Evolutionary conservation across 2,797 vertebrate genomes (phyloP).

Genomic region (Eurystomus glaucurus): DNA sequence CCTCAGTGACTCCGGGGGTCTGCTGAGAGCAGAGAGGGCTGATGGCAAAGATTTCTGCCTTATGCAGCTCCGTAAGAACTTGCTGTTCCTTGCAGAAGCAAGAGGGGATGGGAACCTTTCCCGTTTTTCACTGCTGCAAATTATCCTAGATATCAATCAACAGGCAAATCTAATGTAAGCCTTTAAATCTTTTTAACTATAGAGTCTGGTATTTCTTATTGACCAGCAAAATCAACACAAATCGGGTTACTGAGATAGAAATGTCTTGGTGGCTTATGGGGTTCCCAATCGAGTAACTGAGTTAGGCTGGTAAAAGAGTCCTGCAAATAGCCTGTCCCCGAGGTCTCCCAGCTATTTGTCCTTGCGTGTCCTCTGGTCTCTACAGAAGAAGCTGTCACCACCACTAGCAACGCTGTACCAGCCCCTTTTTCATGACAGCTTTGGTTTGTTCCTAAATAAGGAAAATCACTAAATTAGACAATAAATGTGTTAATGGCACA

Average conservation of each 20-base stretch:
- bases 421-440: not conserved
- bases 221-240: constrained; percentile 28
- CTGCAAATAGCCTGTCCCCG: not conserved
- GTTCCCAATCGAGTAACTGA: not conserved
- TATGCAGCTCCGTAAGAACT: not conserved
- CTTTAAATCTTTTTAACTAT: constrained; percentile 13
- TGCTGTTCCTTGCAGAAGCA: not conserved
- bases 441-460: not conserved
- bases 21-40: not conserved
- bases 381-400: not conserved
- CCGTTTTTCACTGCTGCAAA: not conserved
- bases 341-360: not conserved
- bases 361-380: not conserved
- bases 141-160: not conserved
- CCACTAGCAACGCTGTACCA: not conserved
- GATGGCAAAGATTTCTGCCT: not conserved
- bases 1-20: not conserved
- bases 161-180: constrained; percentile 26
- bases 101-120: not conserved
- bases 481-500: not conserved
- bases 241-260: constrained; percentile 16
- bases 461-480: not conserved
- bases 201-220: constrained; percentile 23
- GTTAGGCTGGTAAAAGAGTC: not conserved
- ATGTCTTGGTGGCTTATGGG: not conserved